phyloP scores from a whole-genome alignment of 2,113 vertebrate species.

The Tricholaema leucomelas region DNA sequence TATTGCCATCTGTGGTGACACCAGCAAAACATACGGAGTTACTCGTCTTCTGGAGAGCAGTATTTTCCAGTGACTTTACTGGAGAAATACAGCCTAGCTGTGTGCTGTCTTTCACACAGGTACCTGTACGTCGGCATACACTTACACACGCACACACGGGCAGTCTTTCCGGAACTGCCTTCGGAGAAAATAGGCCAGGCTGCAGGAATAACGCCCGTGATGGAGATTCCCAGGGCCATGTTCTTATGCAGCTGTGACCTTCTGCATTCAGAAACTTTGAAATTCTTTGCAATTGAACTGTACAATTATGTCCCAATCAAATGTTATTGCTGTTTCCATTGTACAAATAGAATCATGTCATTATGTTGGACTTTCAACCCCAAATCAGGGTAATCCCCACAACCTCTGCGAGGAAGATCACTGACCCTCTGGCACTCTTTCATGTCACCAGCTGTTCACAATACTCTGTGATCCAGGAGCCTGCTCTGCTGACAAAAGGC shows the following conservation, averaged over 20 bases:
- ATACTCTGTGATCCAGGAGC: neutral
- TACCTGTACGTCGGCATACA: too few species aligned
- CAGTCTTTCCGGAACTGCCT: neutral
- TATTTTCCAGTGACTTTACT: neutral
- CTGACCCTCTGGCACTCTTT: neutral
- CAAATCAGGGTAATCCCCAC: fast-evolving
- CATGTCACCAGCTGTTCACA: neutral
- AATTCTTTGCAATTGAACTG: neutral
- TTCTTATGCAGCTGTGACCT: neutral
- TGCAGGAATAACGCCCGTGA: slow-evolving; percentile 41
- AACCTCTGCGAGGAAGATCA: neutral
- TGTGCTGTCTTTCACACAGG: neutral
- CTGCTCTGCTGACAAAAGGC: neutral
- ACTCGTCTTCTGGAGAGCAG: neutral
- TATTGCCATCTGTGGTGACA: neutral
- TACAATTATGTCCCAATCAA: neutral
- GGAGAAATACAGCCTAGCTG: neutral
- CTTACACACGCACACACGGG: neutral
- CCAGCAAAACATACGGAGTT: neutral
- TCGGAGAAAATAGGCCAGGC: slow-evolving; percentile 27
- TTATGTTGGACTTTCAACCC: neutral
- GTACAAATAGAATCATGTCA: neutral
- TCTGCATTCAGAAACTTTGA: neutral
- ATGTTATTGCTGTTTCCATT: neutral
- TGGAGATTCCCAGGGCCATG: neutral